A percentile compares a stretch with the other conserved stretches of the same genome.
Conservation (phyloP, 2,888 invertebrate genomes). For the Deilephila elpenor region DNA sequence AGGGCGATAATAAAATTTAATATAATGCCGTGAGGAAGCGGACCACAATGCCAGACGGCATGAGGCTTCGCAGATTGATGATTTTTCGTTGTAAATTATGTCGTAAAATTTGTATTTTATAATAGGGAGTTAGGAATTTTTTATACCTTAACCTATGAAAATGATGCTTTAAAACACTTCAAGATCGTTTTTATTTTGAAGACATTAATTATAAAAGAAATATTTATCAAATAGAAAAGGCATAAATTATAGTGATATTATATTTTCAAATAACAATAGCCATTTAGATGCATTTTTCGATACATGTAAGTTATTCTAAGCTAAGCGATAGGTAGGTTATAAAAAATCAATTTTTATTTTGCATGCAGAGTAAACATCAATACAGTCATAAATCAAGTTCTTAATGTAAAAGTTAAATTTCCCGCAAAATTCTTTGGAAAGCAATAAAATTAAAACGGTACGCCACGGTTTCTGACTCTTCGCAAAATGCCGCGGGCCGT, state of each 20-base stretch:
- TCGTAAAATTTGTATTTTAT: neutral
- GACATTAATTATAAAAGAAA: too few relatives aligned
- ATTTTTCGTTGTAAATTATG: constrained; percentile 5
- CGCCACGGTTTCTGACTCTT: constrained; percentile 61
- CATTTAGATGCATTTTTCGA: too few relatives aligned
- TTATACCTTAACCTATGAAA: too few relatives aligned
- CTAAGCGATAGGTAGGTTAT: too few relatives aligned
- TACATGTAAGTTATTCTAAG: too few relatives aligned
- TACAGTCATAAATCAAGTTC: constrained; percentile 36
- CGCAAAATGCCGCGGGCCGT: constrained; percentile 66
- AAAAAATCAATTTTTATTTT: neutral
- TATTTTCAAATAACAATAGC: too few relatives aligned
- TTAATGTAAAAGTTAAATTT: constrained; percentile 47
- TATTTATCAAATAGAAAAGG: too few relatives aligned
- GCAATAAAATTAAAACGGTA: constrained; percentile 72
- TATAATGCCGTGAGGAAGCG: constrained; percentile 79
- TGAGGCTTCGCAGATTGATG: constrained; percentile 37
- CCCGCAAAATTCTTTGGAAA: constrained; percentile 62
- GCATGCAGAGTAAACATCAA: constrained; percentile 14
- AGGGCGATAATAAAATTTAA: constrained; percentile 85
- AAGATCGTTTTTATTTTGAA: too few relatives aligned
- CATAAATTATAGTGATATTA: too few relatives aligned
- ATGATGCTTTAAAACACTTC: too few relatives aligned
- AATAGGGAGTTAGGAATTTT: neutral
- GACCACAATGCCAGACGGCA: constrained; percentile 69